Base-by-base conservation (phyloP, 2,113 vertebrate genomes). In the Micronycteris hirsuta region DNA sequence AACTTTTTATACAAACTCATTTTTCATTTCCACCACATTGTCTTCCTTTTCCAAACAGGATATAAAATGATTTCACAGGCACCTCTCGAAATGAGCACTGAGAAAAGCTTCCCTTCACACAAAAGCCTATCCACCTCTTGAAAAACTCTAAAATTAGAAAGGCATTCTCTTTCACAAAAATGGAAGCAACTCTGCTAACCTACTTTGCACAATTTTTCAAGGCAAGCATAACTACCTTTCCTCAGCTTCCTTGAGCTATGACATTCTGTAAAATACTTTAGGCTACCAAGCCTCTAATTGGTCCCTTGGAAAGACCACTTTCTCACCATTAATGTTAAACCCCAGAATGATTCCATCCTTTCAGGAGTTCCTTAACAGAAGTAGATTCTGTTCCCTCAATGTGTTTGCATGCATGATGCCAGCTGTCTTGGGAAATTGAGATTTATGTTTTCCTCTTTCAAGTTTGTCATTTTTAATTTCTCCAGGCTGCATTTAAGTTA, bases 11-110 rank as follows among this genome's bases (percentile, higher is more conserved):
- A 80, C 86, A 98, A 95, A 98, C 97, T 98, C 97, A 97, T 98
- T 98, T 98, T 99, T 98, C 98, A 98, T 98, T 98, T 98, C 97
- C 93, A 97, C 94, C 96, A 97, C 96, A 98, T 98, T 98, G 98
- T 98, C 96, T 98, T 98, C 97, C 71, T 97, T 98, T 93, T 97
- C 97, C 96, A 98, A 97, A 98, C 95, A 98, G 98, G 97, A 98
- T 98, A 98, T 97, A 98, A 98, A 96, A 96, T 97, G 97, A 97
- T 98, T 98, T 97, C 93, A 97, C 81, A 96, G 96, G 96, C 93
- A 98, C 81, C 95, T 97, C 97, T 97, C 95, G 56, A 98, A 98
- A 97, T 84, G 89, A 98, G 71, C 94, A 96, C 93, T 91, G 94
- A 98, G 92, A 91, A 95, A 97, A 97, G 76, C 67, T 95, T 97